Base-by-base conservation (phyloP, 1,140 invertebrate species). In the Sarcophaga bullata region DNA sequence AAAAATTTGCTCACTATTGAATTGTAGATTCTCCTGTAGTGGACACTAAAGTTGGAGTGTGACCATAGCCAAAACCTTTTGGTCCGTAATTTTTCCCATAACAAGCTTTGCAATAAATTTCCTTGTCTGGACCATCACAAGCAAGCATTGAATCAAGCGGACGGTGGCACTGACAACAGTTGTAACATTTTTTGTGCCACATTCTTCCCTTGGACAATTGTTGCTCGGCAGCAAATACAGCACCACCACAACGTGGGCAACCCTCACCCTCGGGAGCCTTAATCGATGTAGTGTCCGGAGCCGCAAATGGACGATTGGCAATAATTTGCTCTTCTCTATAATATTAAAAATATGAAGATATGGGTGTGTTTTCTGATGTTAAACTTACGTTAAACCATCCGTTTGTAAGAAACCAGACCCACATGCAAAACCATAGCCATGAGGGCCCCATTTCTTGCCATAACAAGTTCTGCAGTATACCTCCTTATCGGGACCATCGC, bases 101-200 rank as follows among this genome's bases (percentile, higher is more conserved):
- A 90, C 97, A 98, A 73, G 95, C 93, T 85, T 94, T 94, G 91
- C 96, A 97, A 89, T 97, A 96, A 87, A 97, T 95, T 89, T 97
- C 96, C 87, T 94, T 95, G 88, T 97, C 96, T 78, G 96, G 96
- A 11, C 95, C 96, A 87, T 97, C 96, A 87, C 96, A 97, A 73
- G 96, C 96, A 81, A 96, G 90, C 92, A 96, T 95, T 0, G 97
- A 98, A 90, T 99, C 98, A 83, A 99, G 91, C 54, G 98, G 96
- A 84, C 98, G 95, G 88, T 97, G 96, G 89, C 98, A 99, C 88
- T 96, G 95, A 81, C 93, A 92, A 88, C 97, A 98, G 91, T 95
- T 97, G 93, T 97, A 98, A 91, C 97, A 98, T 88, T 95, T 95
- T 91, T 97, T 97, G 91, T 98, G 97, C 97, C 97, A 98, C 94